phyloP scores from a whole-genome alignment of 2,888 invertebrate genomes.

The Apamea epomidion region DNA sequence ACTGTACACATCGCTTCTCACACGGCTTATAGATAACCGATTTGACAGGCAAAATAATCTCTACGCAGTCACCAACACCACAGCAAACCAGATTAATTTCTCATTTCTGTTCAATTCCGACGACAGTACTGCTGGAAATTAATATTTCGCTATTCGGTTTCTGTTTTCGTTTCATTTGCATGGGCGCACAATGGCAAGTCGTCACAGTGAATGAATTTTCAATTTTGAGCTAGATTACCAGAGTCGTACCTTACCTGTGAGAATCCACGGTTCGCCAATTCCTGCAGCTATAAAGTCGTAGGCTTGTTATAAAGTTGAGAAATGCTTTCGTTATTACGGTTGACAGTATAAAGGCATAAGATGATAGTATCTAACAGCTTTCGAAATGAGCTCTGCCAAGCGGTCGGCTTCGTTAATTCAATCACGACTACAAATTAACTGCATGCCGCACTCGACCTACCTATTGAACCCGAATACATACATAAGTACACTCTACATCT shows the following conservation, averaged over 20 bases:
- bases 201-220: constrained; percentile 69
- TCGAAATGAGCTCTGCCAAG: constrained; percentile 77
- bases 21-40: constrained; percentile 65
- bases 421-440: constrained; percentile 85
- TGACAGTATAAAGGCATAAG: constrained; percentile 71
- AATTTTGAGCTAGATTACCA: constrained; percentile 67
- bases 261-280: constrained; percentile 60
- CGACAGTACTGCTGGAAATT: constrained; percentile 66
- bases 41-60: constrained; percentile 71
- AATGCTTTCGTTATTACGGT: constrained; percentile 68
- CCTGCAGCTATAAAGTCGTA: constrained; percentile 50
- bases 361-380: constrained; percentile 79
- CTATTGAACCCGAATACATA: constrained; percentile 70
- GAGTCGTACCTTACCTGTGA: constrained; percentile 51
- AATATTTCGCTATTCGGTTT: constrained; percentile 73
- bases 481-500: constrained; percentile 37
- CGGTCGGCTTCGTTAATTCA: constrained; percentile 82
- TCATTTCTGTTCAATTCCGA: constrained; percentile 72
- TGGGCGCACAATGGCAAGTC: constrained; percentile 66
- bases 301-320: constrained; percentile 54
- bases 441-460: constrained; percentile 71
- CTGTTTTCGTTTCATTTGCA: constrained; percentile 77
- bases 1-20: constrained; percentile 71
- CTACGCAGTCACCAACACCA: constrained; percentile 67
- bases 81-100: constrained; percentile 73